Percentiles rank a stretch among this genome's conserved stretches.
These are phyloP conservation scores for Muntiacus reevesi DNA, from an alignment of 2,113 vertebrate genomes.

Conservation along the genomic window DNA sequence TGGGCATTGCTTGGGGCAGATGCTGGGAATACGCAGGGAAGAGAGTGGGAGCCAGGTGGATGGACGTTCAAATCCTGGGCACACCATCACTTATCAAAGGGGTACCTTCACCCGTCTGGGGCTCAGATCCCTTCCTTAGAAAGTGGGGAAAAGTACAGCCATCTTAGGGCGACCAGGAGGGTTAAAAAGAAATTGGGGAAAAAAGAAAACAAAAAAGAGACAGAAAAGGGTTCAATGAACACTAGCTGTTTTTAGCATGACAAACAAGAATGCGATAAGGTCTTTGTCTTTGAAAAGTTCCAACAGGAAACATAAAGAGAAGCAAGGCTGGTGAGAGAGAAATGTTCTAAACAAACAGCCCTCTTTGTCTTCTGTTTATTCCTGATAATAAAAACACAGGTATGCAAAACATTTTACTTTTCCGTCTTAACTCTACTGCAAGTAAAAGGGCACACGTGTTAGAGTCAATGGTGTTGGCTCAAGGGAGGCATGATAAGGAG, in stretches of 20 bases:
- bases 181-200: background rate
- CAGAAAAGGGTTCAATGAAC: background rate
- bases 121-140: background rate
- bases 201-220: background rate
- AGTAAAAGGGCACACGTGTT: background rate
- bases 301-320: background rate
- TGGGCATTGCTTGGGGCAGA: background rate
- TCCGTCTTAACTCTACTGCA: background rate
- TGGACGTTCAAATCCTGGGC: background rate
- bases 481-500: background rate
- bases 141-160: background rate
- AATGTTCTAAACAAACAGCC: background rate
- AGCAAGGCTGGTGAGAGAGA: background rate
- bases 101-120: background rate
- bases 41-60: background rate
- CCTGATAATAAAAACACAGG: background rate
- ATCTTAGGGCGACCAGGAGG: background rate
- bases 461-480: fast-evolving
- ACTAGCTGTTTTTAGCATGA: fast-evolving
- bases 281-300: background rate
- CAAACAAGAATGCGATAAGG: background rate
- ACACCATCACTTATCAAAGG: background rate
- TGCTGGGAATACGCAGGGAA: background rate
- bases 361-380: background rate
- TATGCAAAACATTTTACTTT: background rate